Conservation (phyloP, 2,888 invertebrate genomes). For the Leptinotarsa haldemani region DNA sequence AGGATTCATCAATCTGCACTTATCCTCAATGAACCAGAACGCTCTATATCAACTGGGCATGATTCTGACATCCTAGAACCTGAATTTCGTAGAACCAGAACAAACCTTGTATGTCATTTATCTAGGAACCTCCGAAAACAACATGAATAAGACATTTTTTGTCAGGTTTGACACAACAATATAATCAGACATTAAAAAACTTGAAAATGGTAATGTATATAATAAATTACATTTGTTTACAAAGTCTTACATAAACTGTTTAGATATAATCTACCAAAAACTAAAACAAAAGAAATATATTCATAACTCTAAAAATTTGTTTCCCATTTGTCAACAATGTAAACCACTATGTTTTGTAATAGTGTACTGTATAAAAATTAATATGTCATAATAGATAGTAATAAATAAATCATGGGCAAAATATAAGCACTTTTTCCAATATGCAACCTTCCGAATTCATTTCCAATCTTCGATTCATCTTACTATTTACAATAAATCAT, state of each 20-base stretch:
- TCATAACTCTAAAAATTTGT: too few species aligned
- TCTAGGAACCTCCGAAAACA: too few species aligned
- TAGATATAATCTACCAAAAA: background rate
- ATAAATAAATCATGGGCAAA: background rate
- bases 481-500: slow-evolving; percentile 3
- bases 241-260: background rate
- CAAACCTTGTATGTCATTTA: too few species aligned
- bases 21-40: too few species aligned
- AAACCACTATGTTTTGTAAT: background rate
- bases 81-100: too few species aligned
- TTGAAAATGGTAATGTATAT: background rate
- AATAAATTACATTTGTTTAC: background rate
- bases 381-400: background rate
- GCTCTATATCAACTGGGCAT: too few species aligned
- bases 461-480: background rate
- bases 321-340: background rate
- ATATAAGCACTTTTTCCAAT: too few species aligned
- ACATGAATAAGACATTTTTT: too few species aligned
- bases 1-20: too few species aligned
- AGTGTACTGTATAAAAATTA: background rate
- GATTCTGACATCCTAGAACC: too few species aligned
- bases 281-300: background rate
- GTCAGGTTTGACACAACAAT: too few species aligned
- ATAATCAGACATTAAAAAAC: background rate
- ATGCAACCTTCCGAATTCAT: background rate